Evolutionary conservation across 2,888 invertebrate species (phyloP).

Genomic region (Acanthococcus lagerstroemiae): DNA sequence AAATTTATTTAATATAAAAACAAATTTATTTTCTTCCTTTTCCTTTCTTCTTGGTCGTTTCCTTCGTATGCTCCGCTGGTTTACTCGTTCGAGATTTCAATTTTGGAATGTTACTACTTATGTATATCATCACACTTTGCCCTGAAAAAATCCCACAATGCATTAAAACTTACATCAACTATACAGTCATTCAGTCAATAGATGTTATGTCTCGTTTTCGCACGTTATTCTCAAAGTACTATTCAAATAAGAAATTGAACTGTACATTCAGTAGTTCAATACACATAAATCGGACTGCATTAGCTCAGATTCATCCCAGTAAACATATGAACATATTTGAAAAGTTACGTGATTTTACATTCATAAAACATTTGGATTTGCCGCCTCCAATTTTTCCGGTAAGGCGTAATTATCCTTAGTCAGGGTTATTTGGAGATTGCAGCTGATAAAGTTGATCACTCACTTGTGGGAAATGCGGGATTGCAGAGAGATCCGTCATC

Average conservation of each 20-base stretch:
- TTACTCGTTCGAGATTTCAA: conserved; percentile 67
- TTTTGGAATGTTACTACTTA: conserved; percentile 81
- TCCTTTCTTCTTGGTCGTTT: conserved; percentile 17
- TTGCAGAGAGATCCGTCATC: conserved; percentile 72
- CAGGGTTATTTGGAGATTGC: not conserved
- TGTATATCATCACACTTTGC: conserved; percentile 63
- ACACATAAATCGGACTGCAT: not conserved
- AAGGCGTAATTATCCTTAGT: too few relatives aligned
- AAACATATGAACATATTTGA: not conserved
- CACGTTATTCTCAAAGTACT: too few relatives aligned
- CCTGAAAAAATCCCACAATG: conserved; percentile 42
- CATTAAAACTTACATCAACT: too few relatives aligned
- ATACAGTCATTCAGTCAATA: too few relatives aligned
- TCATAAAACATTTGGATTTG: not conserved
- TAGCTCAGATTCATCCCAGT: not conserved
- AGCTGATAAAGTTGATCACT: conserved; percentile 35
- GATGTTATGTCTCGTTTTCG: too few relatives aligned
- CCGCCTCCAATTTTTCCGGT: not conserved
- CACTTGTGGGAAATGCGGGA: conserved; percentile 56
- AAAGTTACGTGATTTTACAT: not conserved
- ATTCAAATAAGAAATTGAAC: too few relatives aligned
- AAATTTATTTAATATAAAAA: too few relatives aligned
- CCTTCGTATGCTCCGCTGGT: conserved; percentile 9
- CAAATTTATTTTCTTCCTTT: conserved; percentile 18
- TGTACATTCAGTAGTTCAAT: too few relatives aligned